phyloP scores from a whole-genome alignment of 2,113 vertebrate genomes.

The Paedocypris sp. region DNA sequence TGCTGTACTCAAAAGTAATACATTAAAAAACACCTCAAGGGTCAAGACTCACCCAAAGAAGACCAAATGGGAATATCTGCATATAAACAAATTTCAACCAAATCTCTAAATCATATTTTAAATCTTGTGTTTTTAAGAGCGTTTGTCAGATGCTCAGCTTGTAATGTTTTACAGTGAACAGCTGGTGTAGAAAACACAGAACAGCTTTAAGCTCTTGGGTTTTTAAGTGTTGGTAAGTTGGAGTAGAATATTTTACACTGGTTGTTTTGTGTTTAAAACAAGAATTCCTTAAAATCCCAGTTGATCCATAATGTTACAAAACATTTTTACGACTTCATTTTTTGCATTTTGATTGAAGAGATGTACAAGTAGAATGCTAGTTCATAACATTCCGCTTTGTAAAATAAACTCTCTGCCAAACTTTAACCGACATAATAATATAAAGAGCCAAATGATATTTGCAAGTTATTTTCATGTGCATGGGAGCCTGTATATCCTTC shows the following conservation, averaged over 20 bases:
- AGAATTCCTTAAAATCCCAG: constrained; percentile 34
- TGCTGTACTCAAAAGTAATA: too few relatives aligned
- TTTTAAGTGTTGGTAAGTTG: not conserved
- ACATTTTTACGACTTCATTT: too few relatives aligned
- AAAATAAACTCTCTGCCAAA: too few relatives aligned
- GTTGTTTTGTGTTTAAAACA: constrained; percentile 35
- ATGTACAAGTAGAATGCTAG: too few relatives aligned
- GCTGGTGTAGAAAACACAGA: constrained; percentile 1
- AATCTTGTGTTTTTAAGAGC: not conserved
- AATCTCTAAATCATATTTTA: not conserved
- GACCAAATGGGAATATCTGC: not conserved
- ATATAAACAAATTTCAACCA: not conserved
- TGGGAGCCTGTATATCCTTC: not conserved
- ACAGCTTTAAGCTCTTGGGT: constrained; percentile 18
- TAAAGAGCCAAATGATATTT: not conserved
- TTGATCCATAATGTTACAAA: not conserved
- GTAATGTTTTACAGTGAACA: not conserved
- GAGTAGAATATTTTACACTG: not conserved
- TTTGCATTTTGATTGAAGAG: too few relatives aligned
- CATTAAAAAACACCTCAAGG: too few relatives aligned
- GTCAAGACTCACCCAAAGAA: too few relatives aligned
- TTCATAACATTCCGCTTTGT: too few relatives aligned
- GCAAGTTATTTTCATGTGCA: not conserved
- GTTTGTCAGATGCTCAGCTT: not conserved
- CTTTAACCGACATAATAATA: too few relatives aligned